phyloP scores from a whole-genome alignment of 2,888 invertebrate species.

The Lithophane leautieri region DNA sequence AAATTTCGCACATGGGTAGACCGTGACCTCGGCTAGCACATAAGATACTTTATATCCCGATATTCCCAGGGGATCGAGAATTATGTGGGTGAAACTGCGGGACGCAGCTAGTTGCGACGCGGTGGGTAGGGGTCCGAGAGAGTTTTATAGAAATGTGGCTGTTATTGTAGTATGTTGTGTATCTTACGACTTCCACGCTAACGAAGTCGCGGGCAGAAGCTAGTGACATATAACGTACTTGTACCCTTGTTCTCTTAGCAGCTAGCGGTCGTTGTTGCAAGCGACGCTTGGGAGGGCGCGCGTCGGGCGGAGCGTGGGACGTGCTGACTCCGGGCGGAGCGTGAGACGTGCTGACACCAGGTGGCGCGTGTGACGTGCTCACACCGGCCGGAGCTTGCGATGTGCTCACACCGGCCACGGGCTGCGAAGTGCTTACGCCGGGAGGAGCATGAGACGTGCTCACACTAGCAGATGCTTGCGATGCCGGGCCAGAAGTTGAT shows the following conservation, averaged over 20 bases:
- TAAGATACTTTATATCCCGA: too few species aligned
- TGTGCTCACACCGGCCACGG: conserved; percentile 69
- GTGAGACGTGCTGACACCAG: conserved; percentile 75
- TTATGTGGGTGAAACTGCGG: too few species aligned
- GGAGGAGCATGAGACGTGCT: conserved; percentile 74
- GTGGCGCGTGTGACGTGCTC: conserved; percentile 72
- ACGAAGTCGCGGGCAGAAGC: too few species aligned
- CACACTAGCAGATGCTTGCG: conserved; percentile 76
- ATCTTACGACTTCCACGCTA: not conserved
- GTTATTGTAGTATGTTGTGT: not conserved
- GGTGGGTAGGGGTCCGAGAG: too few species aligned
- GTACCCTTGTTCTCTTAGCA: conserved; percentile 89
- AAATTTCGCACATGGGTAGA: too few species aligned
- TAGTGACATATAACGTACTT: conserved; percentile 75
- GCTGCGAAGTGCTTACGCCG: conserved; percentile 77
- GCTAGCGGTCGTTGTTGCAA: conserved; percentile 84
- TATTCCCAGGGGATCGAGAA: too few species aligned
- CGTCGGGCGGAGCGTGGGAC: conserved; percentile 78
- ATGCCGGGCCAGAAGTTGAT: conserved; percentile 72
- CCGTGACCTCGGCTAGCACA: too few species aligned
- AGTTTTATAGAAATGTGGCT: not conserved
- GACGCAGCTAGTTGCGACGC: too few species aligned
- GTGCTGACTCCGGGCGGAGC: conserved; percentile 74
- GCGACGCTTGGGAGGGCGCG: conserved; percentile 83
- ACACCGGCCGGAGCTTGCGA: conserved; percentile 73